phyloP scores from a whole-genome alignment of 2,888 invertebrate species.

The Hedya salicella region DNA sequence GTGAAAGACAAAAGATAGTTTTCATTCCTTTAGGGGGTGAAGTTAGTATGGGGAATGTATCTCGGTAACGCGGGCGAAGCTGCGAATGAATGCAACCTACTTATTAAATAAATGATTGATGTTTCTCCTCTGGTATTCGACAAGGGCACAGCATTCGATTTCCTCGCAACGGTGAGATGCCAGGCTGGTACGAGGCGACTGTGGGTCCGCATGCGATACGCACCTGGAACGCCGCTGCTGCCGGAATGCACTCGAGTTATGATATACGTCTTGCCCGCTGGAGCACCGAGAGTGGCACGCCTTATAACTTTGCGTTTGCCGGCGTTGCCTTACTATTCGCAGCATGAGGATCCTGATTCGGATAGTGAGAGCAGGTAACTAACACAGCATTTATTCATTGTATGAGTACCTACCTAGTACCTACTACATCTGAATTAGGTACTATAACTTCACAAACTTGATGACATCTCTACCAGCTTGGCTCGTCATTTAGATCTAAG shows the following conservation, averaged over 20 bases:
- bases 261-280: constrained; percentile 73
- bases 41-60: too few species aligned
- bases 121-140: constrained; percentile 7
- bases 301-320: constrained; percentile 67
- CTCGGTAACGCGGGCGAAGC: too few species aligned
- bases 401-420: too few species aligned
- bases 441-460: too few species aligned
- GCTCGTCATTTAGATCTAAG: too few species aligned
- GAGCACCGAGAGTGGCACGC: constrained; percentile 77
- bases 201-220: constrained; percentile 93
- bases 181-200: constrained; percentile 96
- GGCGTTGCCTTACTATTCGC: constrained; percentile 70
- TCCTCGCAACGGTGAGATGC: constrained; percentile 94
- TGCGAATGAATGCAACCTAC: too few species aligned
- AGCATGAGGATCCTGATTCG: constrained; percentile 60
- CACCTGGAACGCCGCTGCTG: constrained; percentile 55
- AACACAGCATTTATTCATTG: neutral
- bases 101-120: too few species aligned
- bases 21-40: too few species aligned
- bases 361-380: constrained; percentile 57
- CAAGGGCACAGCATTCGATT: constrained; percentile 61
- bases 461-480: too few species aligned
- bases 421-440: too few species aligned
- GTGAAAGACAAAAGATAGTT: too few species aligned
- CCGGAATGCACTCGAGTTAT: constrained; percentile 65